Evolutionary conservation across 1,140 invertebrate genomes (phyloP).

Genomic region (Myzus persicae): DNA sequence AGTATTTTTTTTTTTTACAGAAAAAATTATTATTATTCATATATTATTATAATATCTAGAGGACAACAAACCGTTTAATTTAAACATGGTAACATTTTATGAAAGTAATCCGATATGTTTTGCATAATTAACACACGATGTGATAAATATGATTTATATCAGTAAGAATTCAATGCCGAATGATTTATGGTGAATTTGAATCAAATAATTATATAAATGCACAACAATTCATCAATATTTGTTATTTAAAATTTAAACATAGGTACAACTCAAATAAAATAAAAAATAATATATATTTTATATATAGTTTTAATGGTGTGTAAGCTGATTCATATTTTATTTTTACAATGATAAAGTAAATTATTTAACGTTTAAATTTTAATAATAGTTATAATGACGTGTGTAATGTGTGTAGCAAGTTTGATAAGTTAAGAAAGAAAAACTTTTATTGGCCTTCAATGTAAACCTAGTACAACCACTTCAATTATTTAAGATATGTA

Average conservation of each 20-base stretch:
- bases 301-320: background rate
- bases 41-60: background rate
- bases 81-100: conserved; percentile 45
- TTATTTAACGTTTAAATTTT: background rate
- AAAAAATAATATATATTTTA: conserved; percentile 1
- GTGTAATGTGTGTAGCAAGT: background rate
- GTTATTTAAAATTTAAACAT: conserved; percentile 7
- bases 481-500: background rate
- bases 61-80: conserved; percentile 41
- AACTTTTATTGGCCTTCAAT: background rate
- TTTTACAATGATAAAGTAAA: background rate
- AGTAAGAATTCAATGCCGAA: background rate
- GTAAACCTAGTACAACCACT: conserved; percentile 28
- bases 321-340: conserved; percentile 7
- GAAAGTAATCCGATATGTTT: conserved; percentile 42
- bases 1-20: conserved; percentile 14
- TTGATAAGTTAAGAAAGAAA: background rate
- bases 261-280: conserved; percentile 8
- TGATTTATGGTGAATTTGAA: background rate
- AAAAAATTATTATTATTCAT: conserved; percentile 25
- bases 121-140: conserved; percentile 34
- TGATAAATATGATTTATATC: conserved; percentile 3
- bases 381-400: background rate
- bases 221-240: background rate
- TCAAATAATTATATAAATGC: conserved; percentile 28